These are phyloP conservation scores for Mythimna lalbum DNA, from an alignment of 2,888 invertebrate species.

Conservation along the genomic window DNA sequence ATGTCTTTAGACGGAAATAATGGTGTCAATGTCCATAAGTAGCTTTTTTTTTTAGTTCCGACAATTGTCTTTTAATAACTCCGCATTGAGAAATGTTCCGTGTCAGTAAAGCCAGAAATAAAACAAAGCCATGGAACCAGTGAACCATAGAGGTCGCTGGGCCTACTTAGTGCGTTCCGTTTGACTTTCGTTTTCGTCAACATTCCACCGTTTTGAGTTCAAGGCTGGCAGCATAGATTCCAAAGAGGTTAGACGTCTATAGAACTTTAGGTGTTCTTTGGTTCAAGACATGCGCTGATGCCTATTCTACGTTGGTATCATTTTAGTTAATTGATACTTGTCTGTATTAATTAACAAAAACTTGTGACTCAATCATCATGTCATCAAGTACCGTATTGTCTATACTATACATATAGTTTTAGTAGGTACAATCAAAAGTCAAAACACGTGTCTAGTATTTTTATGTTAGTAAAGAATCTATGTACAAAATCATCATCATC, in stretches of 20 bases:
- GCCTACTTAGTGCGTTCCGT: conserved; percentile 60
- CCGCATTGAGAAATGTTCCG: background rate
- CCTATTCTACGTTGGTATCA: background rate
- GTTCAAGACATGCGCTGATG: background rate
- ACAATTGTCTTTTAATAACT: background rate
- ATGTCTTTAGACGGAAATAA: too few relatives aligned
- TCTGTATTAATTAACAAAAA: background rate
- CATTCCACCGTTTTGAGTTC: conserved; percentile 82
- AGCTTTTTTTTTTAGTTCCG: too few relatives aligned
- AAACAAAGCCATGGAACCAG: conserved; percentile 43
- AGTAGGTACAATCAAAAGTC: too few relatives aligned
- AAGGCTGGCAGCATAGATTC: conserved; percentile 72
- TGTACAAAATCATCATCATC: too few relatives aligned
- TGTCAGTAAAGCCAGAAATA: conserved; percentile 39
- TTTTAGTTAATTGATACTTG: conserved; percentile 6
- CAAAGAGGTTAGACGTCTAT: conserved; percentile 44
- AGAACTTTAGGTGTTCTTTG: conserved; percentile 27
- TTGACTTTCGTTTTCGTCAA: conserved; percentile 79
- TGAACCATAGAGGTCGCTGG: conserved; percentile 59
- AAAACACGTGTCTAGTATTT: too few relatives aligned
- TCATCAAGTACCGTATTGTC: too few relatives aligned
- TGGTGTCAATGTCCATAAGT: too few relatives aligned
- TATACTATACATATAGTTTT: background rate
- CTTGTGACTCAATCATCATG: background rate
- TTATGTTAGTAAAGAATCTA: too few relatives aligned